These are phyloP conservation scores for Camponotus pennsylvanicus DNA, from an alignment of 1,140 invertebrate species.

Conservation along the genomic window DNA sequence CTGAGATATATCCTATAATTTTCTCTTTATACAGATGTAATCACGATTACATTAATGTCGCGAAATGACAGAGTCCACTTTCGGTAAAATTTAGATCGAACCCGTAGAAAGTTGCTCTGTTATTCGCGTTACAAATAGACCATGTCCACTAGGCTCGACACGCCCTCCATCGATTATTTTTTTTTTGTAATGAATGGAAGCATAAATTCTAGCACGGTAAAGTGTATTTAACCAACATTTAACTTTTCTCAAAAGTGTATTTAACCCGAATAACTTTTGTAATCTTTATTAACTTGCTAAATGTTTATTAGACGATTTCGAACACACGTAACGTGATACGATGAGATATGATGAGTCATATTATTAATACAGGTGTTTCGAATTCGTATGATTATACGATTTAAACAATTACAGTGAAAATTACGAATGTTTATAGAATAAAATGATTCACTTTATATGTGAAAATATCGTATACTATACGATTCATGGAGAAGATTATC, in stretches of 20 bases:
- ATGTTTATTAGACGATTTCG: not conserved
- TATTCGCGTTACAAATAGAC: slow-evolving; percentile 30
- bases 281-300: too few species aligned
- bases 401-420: not conserved
- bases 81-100: slow-evolving; percentile 34
- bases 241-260: too few species aligned
- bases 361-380: not conserved
- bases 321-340: not conserved
- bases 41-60: not conserved
- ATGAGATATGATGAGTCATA: not conserved
- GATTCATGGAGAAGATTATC: slow-evolving; percentile 1
- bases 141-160: slow-evolving; percentile 10
- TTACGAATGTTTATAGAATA: not conserved
- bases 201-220: not conserved
- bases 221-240: too few species aligned
- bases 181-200: not conserved
- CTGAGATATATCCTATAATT: not conserved
- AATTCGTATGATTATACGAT: not conserved
- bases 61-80: slow-evolving; percentile 17
- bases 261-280: too few species aligned
- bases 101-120: slow-evolving; percentile 40
- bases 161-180: not conserved
- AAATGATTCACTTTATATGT: not conserved
- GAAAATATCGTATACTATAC: not conserved
- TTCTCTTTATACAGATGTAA: not conserved